Percentiles rank a stretch among this genome's conserved stretches.
These are phyloP conservation scores for Coturnix japonica DNA, from an alignment of 2,113 vertebrate species.

Conservation along the genomic window DNA sequence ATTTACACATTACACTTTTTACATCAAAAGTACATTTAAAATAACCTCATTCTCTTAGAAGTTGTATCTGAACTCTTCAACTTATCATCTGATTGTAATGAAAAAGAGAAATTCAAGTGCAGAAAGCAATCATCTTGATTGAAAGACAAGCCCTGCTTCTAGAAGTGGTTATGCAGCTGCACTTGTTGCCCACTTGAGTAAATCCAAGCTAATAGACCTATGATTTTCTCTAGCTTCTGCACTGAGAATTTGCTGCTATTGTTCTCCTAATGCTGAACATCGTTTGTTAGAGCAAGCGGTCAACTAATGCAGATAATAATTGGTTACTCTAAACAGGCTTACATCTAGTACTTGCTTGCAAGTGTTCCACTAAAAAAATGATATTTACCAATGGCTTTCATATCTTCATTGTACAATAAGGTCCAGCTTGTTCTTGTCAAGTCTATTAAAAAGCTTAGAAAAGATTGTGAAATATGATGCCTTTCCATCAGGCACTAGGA, in stretches of 20 bases:
- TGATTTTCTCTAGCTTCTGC: not conserved
- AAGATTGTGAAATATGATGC: accelerated
- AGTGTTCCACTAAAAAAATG: not conserved
- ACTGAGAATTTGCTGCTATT: not conserved
- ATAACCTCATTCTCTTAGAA: not conserved
- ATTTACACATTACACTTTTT: not conserved
- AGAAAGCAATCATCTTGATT: not conserved
- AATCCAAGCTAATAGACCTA: not conserved
- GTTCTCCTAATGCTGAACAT: not conserved
- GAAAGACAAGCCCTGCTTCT: not conserved
- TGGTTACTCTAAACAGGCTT: not conserved
- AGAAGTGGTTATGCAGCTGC: not conserved
- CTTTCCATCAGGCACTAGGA: not conserved
- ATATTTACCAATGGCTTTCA: not conserved
- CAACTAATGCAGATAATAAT: not conserved
- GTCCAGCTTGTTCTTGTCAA: not conserved
- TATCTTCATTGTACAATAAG: not conserved
- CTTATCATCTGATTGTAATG: not conserved
- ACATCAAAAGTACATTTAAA: not conserved
- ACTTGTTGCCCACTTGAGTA: not conserved
- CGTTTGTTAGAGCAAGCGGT: not conserved
- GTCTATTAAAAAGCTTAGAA: not conserved
- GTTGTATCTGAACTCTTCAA: not conserved
- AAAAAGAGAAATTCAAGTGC: not conserved
- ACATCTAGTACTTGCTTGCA: accelerated